phyloP scores from a whole-genome alignment of 2,888 invertebrate genomes.

The Drosophila ezoana region DNA sequence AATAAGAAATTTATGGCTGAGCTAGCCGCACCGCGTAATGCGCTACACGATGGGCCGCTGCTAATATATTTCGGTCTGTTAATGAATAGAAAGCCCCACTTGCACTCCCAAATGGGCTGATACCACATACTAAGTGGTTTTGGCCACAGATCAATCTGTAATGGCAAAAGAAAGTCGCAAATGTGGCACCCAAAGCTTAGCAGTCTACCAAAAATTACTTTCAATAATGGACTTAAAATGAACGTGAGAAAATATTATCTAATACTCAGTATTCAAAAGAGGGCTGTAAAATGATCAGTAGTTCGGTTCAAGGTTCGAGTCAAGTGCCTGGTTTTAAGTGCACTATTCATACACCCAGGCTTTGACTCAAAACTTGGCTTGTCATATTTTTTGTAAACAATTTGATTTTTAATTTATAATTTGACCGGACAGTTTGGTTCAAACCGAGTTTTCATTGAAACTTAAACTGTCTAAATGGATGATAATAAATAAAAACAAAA shows the following conservation, averaged over 20 bases:
- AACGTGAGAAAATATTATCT: constrained; percentile 48
- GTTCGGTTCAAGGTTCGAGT: background rate
- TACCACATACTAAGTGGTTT: constrained; percentile 54
- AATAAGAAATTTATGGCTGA: constrained; percentile 54
- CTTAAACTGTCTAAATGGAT: too few species aligned
- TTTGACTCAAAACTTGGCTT: too few species aligned
- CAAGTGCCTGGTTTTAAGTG: too few species aligned
- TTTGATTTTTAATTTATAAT: too few species aligned
- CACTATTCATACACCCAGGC: too few species aligned
- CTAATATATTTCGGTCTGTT: constrained; percentile 26
- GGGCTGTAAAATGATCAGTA: background rate
- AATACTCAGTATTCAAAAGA: constrained; percentile 1
- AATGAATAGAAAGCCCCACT: constrained; percentile 53
- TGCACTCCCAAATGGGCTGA: constrained; percentile 34
- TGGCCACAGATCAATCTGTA: constrained; percentile 56
- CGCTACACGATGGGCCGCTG: constrained; percentile 53
- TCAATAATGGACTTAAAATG: constrained; percentile 33
- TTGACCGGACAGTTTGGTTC: too few species aligned
- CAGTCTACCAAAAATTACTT: constrained; percentile 29
- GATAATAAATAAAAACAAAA: too few species aligned
- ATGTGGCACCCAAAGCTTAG: constrained; percentile 27
- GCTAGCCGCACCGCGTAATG: constrained; percentile 49
- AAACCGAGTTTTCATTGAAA: too few species aligned
- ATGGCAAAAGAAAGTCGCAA: constrained; percentile 64
- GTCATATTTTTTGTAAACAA: too few species aligned